A percentile compares a stretch with the other conserved stretches of the same genome.
Evolutionary conservation across 2,113 vertebrate species (phyloP).

Genomic region (Rattus rattus): DNA sequence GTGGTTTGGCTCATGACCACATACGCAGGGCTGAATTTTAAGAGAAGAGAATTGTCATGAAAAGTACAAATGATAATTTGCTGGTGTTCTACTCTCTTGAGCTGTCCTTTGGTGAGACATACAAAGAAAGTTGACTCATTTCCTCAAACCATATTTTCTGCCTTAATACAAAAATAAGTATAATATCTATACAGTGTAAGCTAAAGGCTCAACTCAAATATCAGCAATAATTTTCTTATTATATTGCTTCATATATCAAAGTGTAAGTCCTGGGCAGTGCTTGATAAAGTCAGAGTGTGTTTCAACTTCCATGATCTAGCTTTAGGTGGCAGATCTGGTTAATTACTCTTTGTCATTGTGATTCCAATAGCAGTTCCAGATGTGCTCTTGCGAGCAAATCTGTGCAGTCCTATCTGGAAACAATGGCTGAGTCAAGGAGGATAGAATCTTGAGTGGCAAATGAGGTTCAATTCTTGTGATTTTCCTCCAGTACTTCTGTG

Average conservation of each 20-base stretch:
- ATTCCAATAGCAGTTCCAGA: not conserved
- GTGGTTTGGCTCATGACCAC: not conserved
- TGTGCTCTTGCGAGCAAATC: not conserved
- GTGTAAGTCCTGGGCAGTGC: not conserved
- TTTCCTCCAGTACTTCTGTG: not conserved
- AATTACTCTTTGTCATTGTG: not conserved
- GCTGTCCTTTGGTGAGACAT: not conserved
- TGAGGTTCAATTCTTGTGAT: not conserved
- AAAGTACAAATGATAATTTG: not conserved
- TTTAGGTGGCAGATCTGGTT: not conserved
- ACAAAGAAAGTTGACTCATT: constrained; percentile 1
- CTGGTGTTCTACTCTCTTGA: not conserved
- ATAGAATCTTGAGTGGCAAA: not conserved
- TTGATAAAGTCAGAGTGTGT: not conserved
- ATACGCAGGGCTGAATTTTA: not conserved
- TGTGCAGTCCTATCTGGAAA: not conserved
- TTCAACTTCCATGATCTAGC: not conserved
- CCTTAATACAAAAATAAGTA: not conserved
- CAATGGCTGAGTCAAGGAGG: not conserved
- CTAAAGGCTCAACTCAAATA: not conserved
- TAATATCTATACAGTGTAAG: not conserved
- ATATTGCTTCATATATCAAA: not conserved
- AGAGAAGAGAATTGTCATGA: not conserved
- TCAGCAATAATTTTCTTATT: not conserved
- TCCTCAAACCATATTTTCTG: not conserved